Percentiles rank a stretch among this genome's conserved stretches.
Conservation (phyloP, 2,888 invertebrate species). For the Adela reaumurella region DNA sequence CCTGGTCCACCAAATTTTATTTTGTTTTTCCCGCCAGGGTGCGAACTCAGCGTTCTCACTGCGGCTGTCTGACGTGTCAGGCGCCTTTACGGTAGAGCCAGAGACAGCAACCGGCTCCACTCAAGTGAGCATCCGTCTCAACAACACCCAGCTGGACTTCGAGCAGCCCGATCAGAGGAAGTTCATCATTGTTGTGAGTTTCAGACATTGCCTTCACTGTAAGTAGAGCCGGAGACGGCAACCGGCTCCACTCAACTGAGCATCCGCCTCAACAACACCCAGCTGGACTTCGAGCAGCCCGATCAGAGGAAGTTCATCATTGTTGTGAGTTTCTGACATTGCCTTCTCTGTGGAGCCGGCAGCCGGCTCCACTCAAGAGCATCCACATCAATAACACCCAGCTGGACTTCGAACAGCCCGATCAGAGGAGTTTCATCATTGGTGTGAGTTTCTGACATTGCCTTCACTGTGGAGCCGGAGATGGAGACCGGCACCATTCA, state of each 20-base stretch:
- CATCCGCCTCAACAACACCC: slow-evolving; percentile 73
- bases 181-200: slow-evolving; percentile 73
- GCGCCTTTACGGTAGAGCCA: slow-evolving; percentile 82
- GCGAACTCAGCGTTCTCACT: slow-evolving; percentile 79
- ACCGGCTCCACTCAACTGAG: slow-evolving; percentile 79
- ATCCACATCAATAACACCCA: slow-evolving; percentile 76
- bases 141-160: slow-evolving; percentile 77
- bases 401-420: slow-evolving; percentile 87
- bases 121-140: slow-evolving; percentile 76
- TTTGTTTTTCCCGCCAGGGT: too few species aligned
- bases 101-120: slow-evolving; percentile 75
- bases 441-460: slow-evolving; percentile 51
- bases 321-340: slow-evolving; percentile 45
- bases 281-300: slow-evolving; percentile 86
- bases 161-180: slow-evolving; percentile 90
- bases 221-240: slow-evolving; percentile 69
- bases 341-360: slow-evolving; percentile 76
- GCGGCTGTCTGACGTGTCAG: slow-evolving; percentile 74
- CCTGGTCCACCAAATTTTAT: too few species aligned
- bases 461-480: slow-evolving; percentile 74
- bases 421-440: slow-evolving; percentile 86
- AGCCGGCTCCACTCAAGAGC: slow-evolving; percentile 72
- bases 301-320: slow-evolving; percentile 89
- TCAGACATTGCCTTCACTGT: slow-evolving; percentile 64
- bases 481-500: slow-evolving; percentile 77